A percentile compares a stretch with the other conserved stretches of the same genome.
These are phyloP conservation scores for Lethocerus indicus DNA, from an alignment of 1,140 invertebrate species.

Conservation along the genomic window DNA sequence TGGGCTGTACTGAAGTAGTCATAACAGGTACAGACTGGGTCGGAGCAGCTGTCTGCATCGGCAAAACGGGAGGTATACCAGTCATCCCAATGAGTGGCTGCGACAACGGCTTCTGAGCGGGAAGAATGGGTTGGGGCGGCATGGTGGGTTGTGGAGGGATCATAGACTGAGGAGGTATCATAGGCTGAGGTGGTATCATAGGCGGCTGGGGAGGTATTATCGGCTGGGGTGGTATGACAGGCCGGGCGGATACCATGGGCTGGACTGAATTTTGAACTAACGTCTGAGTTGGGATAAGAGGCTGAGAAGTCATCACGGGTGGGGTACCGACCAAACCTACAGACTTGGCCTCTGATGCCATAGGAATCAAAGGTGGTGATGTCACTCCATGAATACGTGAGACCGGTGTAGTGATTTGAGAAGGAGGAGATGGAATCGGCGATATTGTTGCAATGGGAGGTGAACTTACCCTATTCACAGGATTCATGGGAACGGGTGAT, in stretches of 20 bases:
- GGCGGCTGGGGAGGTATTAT: no score
- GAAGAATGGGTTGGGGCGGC: conserved; percentile 15
- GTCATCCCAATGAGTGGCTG: conserved; percentile 16
- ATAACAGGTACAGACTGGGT: conserved; percentile 1
- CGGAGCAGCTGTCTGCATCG: not conserved
- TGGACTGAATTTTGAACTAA: no score
- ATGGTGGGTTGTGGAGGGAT: conserved; percentile 17
- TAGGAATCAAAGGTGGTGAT: conserved; percentile 3
- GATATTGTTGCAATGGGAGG: no score
- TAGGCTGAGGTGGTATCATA: conserved; percentile 19
- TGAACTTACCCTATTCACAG: no score
- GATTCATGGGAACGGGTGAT: no score
- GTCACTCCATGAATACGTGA: conserved; percentile 5
- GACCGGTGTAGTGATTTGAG: conserved; percentile 7
- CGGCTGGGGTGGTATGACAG: no score
- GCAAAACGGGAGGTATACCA: conserved; percentile 12
- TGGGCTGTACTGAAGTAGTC: conserved; percentile 14
- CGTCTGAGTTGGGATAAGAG: conserved; percentile 10
- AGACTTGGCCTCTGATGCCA: no score
- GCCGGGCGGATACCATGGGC: no score
- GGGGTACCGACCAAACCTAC: no score
- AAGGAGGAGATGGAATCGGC: conserved; percentile 9
- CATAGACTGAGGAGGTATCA: conserved; percentile 19
- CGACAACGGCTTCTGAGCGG: conserved; percentile 19
- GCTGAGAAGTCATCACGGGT: conserved; percentile 11